Conservation (phyloP, 2,888 invertebrate species). For the Eupithecia dodoneata region DNA sequence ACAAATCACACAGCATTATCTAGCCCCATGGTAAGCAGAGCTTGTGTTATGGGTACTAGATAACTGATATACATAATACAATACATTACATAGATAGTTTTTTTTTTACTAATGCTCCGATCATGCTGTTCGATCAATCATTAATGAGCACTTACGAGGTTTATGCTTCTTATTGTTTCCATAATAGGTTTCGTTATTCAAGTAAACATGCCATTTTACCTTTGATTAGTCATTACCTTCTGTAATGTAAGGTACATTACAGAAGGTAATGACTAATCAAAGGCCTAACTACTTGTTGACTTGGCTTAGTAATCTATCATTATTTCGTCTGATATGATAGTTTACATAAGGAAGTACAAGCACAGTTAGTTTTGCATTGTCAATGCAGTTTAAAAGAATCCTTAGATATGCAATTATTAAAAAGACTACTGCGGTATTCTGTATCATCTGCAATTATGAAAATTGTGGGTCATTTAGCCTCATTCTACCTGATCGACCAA, state of each 20-base stretch:
- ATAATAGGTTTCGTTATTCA: background rate
- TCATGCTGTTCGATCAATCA: background rate
- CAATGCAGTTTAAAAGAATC: slow-evolving; percentile 3
- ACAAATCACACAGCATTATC: no score
- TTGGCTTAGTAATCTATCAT: background rate
- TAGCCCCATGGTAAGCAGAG: no score
- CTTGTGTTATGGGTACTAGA: no score
- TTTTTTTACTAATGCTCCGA: no score
- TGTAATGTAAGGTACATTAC: no score
- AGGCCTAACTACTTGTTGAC: background rate
- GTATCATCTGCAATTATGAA: slow-evolving; percentile 12
- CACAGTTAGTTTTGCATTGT: slow-evolving; percentile 13
- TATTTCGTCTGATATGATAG: background rate
- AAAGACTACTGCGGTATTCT: background rate
- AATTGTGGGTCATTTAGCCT: slow-evolving; percentile 11
- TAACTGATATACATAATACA: no score
- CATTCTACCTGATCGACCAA: slow-evolving; percentile 15
- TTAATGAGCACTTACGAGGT: background rate
- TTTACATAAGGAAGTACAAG: background rate
- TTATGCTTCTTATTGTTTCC: background rate
- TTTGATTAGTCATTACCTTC: background rate
- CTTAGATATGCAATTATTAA: slow-evolving; percentile 4
- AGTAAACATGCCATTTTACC: background rate
- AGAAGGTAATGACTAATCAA: no score
- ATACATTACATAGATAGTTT: no score